Evolutionary conservation across 2,797 vertebrate species (phyloP).

Genomic region (Loris lydekkerianus): DNA sequence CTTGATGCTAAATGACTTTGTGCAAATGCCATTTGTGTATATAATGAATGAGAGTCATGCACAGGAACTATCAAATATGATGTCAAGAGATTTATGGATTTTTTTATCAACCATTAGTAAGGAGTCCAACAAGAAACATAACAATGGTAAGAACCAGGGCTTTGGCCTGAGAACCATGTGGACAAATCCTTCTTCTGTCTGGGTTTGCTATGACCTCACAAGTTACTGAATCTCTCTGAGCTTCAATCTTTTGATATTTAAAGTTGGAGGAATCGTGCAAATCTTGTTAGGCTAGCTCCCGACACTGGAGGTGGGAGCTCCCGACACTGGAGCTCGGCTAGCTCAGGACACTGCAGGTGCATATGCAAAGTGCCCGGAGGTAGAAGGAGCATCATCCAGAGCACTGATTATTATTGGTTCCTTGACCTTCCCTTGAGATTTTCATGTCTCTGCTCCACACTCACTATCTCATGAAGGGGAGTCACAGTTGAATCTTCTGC

Average conservation of each 20-base stretch:
- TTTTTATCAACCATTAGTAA: neutral
- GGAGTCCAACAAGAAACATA: neutral
- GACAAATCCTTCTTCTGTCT: neutral
- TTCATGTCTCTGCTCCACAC: too few species aligned
- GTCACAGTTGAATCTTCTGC: too few species aligned
- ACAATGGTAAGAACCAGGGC: neutral
- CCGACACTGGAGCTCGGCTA: too few species aligned
- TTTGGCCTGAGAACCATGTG: neutral
- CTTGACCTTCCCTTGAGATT: neutral
- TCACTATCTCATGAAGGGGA: neutral
- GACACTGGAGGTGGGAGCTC: too few species aligned
- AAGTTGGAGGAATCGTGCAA: neutral
- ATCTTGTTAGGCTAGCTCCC: neutral
- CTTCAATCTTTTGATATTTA: neutral
- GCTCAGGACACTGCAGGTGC: too few species aligned
- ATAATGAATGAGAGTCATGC: neutral
- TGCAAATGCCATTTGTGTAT: neutral
- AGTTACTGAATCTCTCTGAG: neutral
- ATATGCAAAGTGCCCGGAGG: fast-evolving
- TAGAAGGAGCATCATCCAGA: neutral
- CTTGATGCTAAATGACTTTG: neutral
- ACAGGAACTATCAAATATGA: neutral
- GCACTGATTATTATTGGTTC: neutral
- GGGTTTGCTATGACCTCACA: neutral
- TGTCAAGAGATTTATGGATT: neutral